These are phyloP conservation scores for Phainopepla nitens DNA, from an alignment of 2,113 vertebrate genomes.

Conservation along the genomic window DNA sequence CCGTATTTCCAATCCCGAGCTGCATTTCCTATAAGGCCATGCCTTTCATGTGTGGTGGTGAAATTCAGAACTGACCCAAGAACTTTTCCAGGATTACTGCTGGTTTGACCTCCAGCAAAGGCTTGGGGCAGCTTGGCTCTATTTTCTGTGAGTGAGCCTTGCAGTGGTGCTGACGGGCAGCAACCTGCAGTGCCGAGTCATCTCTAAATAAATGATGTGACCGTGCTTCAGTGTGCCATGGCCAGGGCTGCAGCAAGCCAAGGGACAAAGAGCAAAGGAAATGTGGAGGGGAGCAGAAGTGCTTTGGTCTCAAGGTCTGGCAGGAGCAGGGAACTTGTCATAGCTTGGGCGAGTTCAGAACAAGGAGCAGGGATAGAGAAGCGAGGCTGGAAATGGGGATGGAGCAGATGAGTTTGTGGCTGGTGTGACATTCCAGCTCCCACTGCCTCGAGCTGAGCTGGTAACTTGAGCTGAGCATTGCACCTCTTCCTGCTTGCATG, in stretches of 20 bases:
- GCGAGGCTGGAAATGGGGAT: neutral
- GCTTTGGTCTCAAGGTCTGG: neutral
- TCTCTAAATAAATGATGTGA: neutral
- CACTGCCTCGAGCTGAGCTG: neutral
- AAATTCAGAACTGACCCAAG: neutral
- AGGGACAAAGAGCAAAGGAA: neutral
- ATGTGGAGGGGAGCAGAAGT: neutral
- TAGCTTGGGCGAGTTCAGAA: neutral
- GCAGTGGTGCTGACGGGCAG: neutral
- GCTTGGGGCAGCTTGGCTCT: neutral
- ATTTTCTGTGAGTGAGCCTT: neutral
- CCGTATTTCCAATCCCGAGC: neutral
- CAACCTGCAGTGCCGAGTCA: neutral
- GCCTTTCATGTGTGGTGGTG: neutral
- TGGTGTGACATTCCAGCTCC: neutral
- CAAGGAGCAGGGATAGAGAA: neutral
- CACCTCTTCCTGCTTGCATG: neutral
- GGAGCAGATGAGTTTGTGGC: neutral
- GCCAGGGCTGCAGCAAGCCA: neutral
- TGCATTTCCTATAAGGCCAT: neutral
- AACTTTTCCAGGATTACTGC: neutral
- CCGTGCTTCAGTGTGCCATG: rapidly evolving
- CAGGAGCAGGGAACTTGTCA: neutral
- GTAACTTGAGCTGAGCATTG: neutral
- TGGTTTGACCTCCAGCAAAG: neutral